Evolutionary conservation across 1,140 invertebrate genomes (phyloP).

Genomic region (Octopus bimaculoides): DNA sequence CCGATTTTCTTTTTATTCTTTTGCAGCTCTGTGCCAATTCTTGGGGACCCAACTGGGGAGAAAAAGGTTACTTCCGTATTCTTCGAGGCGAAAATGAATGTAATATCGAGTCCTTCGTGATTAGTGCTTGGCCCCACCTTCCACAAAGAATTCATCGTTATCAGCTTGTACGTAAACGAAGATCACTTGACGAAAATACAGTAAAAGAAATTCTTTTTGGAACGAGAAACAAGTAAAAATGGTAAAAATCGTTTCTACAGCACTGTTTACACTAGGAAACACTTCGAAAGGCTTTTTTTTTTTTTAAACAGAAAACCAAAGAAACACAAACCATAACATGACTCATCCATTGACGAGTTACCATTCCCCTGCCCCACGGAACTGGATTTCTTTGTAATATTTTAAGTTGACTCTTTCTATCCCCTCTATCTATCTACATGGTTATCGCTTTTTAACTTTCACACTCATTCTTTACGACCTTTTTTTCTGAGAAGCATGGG

Average conservation of each 20-base stretch:
- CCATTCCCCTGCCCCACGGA: background rate
- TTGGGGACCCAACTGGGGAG: conserved; percentile 88
- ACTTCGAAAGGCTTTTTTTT: background rate
- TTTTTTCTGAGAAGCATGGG: background rate
- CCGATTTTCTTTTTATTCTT: conserved; percentile 15
- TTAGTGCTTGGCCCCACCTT: conserved; percentile 39
- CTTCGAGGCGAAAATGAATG: conserved; percentile 44
- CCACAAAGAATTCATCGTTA: background rate
- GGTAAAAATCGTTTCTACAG: background rate
- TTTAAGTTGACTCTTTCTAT: background rate
- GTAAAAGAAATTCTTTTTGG: background rate
- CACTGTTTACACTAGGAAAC: background rate
- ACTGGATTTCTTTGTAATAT: background rate
- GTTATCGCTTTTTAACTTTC: background rate
- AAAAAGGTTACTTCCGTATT: conserved; percentile 60
- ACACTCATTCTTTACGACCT: background rate
- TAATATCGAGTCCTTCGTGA: conserved; percentile 47
- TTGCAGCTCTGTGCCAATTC: conserved; percentile 77
- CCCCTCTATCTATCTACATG: background rate
- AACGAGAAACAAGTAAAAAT: background rate
- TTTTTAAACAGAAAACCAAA: background rate
- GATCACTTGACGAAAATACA: background rate
- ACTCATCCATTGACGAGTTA: background rate
- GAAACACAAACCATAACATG: background rate
- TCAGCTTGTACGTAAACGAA: background rate